Conservation (phyloP, 64 coral and sea anemone species). For the Dendrophyllia cribrosa region DNA sequence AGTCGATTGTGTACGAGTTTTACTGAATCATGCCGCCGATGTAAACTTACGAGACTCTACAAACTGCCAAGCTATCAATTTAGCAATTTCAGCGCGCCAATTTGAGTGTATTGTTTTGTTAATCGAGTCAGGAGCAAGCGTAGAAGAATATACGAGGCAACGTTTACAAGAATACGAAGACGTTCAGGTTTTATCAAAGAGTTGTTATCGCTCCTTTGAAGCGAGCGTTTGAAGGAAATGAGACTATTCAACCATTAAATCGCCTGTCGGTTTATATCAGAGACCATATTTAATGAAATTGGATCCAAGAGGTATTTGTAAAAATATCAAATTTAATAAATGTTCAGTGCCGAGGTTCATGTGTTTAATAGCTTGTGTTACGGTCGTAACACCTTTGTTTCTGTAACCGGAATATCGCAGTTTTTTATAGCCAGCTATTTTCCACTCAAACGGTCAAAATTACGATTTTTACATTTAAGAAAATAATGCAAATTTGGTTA, state of each 20-base stretch:
- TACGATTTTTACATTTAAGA: too few relatives aligned
- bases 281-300: too few relatives aligned
- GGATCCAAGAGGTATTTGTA: too few relatives aligned
- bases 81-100: conserved; percentile 37
- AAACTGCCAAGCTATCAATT: conserved; percentile 9
- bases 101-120: conserved; percentile 75
- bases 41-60: conserved; percentile 41
- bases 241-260: not conserved
- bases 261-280: not conserved
- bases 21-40: conserved; percentile 55
- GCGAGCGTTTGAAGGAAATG: conserved; percentile 10
- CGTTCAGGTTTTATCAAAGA: conserved; percentile 57
- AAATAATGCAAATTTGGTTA: too few relatives aligned
- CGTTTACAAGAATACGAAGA: conserved; percentile 67
- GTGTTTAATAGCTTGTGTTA: too few relatives aligned
- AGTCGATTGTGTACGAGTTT: conserved; percentile 33
- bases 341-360: too few relatives aligned
- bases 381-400: too few relatives aligned
- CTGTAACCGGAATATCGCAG: too few relatives aligned
- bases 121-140: conserved; percentile 67
- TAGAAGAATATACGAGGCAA: conserved; percentile 56
- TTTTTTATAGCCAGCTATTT: too few relatives aligned
- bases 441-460: too few relatives aligned
- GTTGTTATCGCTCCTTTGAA: conserved; percentile 67
- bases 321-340: too few relatives aligned